These are phyloP conservation scores for Azorinus chamasolen DNA, from an alignment of 2,888 invertebrate species.

Conservation along the genomic window DNA sequence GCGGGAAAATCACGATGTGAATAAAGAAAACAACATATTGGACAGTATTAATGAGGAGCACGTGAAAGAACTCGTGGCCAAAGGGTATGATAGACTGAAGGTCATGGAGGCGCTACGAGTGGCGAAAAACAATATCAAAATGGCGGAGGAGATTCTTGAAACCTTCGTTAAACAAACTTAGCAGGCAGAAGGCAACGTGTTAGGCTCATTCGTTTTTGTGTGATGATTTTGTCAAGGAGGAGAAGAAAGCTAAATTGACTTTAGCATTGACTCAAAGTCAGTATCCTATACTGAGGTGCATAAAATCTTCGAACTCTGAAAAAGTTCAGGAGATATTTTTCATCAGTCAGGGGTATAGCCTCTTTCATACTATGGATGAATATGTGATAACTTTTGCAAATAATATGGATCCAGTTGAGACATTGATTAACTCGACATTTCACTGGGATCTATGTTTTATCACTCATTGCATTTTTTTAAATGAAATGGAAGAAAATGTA, in stretches of 20 bases:
- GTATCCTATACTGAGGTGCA: no score
- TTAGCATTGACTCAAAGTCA: no score
- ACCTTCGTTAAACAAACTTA: slow-evolving; percentile 90
- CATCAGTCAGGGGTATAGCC: background rate
- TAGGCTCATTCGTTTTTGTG: no score
- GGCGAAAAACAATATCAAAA: slow-evolving; percentile 96
- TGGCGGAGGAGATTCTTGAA: slow-evolving; percentile 97
- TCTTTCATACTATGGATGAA: no score
- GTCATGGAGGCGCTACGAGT: slow-evolving; percentile 97
- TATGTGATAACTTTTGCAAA: no score
- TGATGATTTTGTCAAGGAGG: no score
- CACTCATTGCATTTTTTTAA: no score
- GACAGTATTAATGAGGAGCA: slow-evolving; percentile 86
- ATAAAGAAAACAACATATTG: slow-evolving; percentile 82
- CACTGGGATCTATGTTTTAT: no score
- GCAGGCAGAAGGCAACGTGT: slow-evolving; percentile 13
- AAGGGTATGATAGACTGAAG: slow-evolving; percentile 96
- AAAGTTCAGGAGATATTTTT: background rate
- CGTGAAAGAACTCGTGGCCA: slow-evolving; percentile 94
- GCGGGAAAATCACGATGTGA: slow-evolving; percentile 82
- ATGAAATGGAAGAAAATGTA: no score
- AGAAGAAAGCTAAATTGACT: no score
- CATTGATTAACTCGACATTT: no score
- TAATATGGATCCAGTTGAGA: no score
- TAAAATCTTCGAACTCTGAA: background rate